Percentiles rank a stretch among this genome's conserved stretches.
Conservation (phyloP, 2,888 invertebrate species). For the Venusia cambrica region DNA sequence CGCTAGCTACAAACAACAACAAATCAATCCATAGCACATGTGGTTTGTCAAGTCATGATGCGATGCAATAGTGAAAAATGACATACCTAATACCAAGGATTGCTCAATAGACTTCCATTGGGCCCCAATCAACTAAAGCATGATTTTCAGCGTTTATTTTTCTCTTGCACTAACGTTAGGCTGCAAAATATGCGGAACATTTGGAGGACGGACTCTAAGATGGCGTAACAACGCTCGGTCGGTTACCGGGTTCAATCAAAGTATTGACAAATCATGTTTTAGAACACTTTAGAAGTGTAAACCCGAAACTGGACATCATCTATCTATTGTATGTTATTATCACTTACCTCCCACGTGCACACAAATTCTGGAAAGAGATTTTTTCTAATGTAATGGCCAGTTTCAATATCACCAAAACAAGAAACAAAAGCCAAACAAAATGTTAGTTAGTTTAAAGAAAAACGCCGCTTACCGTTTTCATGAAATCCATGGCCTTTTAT, state of each 20-base stretch:
- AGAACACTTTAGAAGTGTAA: constrained; percentile 54
- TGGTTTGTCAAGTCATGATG: constrained; percentile 70
- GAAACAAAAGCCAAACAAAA: constrained; percentile 81
- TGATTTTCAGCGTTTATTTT: constrained; percentile 60
- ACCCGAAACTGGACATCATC: constrained; percentile 63
- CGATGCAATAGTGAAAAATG: constrained; percentile 68
- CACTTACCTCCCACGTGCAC: constrained; percentile 80
- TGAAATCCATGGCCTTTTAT: constrained; percentile 82
- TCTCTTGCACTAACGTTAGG: constrained; percentile 58
- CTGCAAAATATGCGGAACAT: constrained; percentile 75
- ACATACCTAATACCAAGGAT: constrained; percentile 69
- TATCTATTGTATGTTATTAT: constrained; percentile 61
- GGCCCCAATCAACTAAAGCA: constrained; percentile 56
- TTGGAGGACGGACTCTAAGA: constrained; percentile 76
- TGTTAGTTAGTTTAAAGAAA: constrained; percentile 54
- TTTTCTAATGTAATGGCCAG: constrained; percentile 81
- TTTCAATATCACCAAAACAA: constrained; percentile 81
- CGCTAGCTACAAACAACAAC: constrained; percentile 68
- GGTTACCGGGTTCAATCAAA: constrained; percentile 75
- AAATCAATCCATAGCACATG: constrained; percentile 74
- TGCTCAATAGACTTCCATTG: constrained; percentile 57
- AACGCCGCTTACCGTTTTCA: constrained; percentile 78
- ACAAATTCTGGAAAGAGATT: constrained; percentile 81
- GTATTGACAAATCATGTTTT: constrained; percentile 77
- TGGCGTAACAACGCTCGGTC: constrained; percentile 80